Evolutionary conservation across 1,140 invertebrate genomes (phyloP), one percentile per base, ranked within the genome.

Genomic region (Trinorchestia longiramus): DNA sequence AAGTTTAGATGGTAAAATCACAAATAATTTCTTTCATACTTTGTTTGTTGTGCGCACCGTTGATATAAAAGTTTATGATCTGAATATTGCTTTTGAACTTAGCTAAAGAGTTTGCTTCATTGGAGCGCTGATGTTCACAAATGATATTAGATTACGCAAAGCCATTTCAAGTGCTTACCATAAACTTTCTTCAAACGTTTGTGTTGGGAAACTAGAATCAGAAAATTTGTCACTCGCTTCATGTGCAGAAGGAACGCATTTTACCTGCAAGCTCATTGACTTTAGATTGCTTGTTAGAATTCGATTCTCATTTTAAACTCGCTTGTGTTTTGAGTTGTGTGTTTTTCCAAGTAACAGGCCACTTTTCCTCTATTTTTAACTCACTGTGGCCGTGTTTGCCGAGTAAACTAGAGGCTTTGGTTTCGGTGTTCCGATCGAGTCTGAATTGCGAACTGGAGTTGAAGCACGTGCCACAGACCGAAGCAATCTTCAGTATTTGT

Each of bases 391-490:
- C 62, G 62, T 77, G 62, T 77, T 77, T 77, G 62, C 62, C 8
- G 62, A 77, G 62, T 77, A 77, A 77, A 77, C 62, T 77, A 28
- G 15, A 36, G 62, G 62, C 88, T 90, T 90, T 90, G 41, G 88
- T 42, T 90, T 36, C 88, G 88, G 62, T 77, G 62, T 77, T 77
- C 62, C 28, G 88, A 90, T 90, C 23, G 88, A 90, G 88, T 90
- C 88, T 42, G 88, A 90, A 90, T 11, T 90, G 43, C 88, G n/a
- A 15, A 90, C 88, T 42, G 43, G 41, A 90, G 88, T 41, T 42
- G 88, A 43, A 90, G 88, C n/a, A 90, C 88, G 88, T 90, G 88
- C 88, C n/a, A 90, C 43, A 41, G 88, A 43, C 88, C 88, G 88
- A 42, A 15, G 88, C n/a, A 43, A 41, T 43, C 88, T 41, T 11